Conservation (phyloP, 2,888 invertebrate species). For the Hemithea aestivaria region DNA sequence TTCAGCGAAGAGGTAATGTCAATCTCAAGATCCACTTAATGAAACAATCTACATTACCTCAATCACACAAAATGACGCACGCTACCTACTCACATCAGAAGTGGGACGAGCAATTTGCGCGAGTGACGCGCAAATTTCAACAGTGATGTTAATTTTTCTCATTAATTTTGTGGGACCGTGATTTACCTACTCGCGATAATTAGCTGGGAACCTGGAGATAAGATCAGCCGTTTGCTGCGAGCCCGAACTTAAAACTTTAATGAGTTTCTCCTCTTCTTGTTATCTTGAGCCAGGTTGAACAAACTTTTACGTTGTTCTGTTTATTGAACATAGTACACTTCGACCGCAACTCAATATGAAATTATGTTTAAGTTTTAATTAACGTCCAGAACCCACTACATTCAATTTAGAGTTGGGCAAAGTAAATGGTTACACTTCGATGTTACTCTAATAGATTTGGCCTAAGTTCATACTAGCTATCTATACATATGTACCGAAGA, state of each 20-base stretch:
- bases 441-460: constrained; percentile 19
- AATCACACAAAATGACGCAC: too few species aligned
- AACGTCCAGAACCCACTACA: constrained; percentile 46
- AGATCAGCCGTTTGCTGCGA: constrained; percentile 47
- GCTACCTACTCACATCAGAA: not conserved
- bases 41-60: too few species aligned
- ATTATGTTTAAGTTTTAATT: constrained; percentile 61
- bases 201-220: constrained; percentile 45
- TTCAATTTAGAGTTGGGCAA: constrained; percentile 41
- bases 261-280: constrained; percentile 68
- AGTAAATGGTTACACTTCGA: constrained; percentile 26
- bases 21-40: too few species aligned
- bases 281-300: constrained; percentile 59
- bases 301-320: constrained; percentile 58
- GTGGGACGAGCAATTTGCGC: constrained; percentile 4
- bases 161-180: constrained; percentile 22
- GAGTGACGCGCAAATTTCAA: constrained; percentile 11
- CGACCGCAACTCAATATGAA: constrained; percentile 51
- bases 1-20: too few species aligned
- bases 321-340: constrained; percentile 56
- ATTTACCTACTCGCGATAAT: constrained; percentile 43
- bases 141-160: constrained; percentile 20
- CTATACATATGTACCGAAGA: too few species aligned
- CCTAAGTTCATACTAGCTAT: constrained; percentile 5
- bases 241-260: constrained; percentile 67